phyloP scores from a whole-genome alignment of 2,888 invertebrate species.

The Drosophila suboccidentalis region DNA sequence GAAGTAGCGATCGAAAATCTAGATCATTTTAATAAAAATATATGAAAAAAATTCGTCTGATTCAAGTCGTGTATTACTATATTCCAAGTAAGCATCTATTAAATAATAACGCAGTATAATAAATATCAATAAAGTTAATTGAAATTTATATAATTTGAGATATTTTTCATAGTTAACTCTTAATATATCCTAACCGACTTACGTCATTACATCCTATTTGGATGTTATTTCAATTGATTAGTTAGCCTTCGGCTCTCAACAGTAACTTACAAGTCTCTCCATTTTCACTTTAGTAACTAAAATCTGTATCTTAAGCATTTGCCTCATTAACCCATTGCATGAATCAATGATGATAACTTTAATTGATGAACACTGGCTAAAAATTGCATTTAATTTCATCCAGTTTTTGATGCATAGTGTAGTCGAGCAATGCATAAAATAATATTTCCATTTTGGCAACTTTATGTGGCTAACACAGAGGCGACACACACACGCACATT shows the following conservation, averaged over 20 bases:
- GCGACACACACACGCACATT: slow-evolving; percentile 13
- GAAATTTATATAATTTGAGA: too few relatives aligned
- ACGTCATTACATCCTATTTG: background rate
- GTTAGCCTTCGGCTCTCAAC: background rate
- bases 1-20: too few relatives aligned
- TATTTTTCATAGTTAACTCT: too few relatives aligned
- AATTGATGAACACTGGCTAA: slow-evolving; percentile 52
- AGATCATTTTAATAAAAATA: too few relatives aligned
- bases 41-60: too few relatives aligned
- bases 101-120: too few relatives aligned
- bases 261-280: background rate
- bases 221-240: background rate
- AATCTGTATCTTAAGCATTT: background rate
- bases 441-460: slow-evolving; percentile 50
- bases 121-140: too few relatives aligned
- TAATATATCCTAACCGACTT: too few relatives aligned
- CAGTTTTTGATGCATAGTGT: background rate
- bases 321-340: too few relatives aligned
- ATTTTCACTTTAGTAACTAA: background rate
- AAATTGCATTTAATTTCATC: background rate
- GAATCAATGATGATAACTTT: slow-evolving; percentile 37
- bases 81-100: too few relatives aligned
- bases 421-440: slow-evolving; percentile 31
- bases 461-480: slow-evolving; percentile 26
- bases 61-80: too few relatives aligned